phyloP scores from a whole-genome alignment of 2,113 vertebrate species.

The Himantopus leucocephalus region DNA sequence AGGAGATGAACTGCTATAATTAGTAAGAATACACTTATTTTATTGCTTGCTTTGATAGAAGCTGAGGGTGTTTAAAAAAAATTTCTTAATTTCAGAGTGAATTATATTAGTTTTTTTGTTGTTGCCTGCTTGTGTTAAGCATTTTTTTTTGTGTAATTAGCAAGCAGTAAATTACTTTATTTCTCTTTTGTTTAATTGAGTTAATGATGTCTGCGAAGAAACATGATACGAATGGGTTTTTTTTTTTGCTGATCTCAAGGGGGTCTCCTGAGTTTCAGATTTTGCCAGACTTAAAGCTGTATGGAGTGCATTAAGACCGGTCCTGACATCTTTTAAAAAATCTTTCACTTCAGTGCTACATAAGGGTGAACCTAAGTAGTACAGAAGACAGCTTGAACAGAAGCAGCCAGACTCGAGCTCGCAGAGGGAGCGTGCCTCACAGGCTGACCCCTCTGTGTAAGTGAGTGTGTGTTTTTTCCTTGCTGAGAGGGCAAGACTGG shows the following conservation, averaged over 20 bases:
- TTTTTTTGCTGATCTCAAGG: conserved; percentile 16
- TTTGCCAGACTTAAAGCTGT: conserved; percentile 6
- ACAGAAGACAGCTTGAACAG: conserved; percentile 7
- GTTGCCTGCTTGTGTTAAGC: conserved; percentile 36
- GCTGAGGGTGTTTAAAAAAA: background rate
- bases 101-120: conserved; percentile 60
- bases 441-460: background rate
- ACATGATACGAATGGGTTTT: background rate
- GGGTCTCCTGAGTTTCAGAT: background rate
- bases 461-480: background rate
- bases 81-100: conserved; percentile 53
- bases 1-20: conserved; percentile 49
- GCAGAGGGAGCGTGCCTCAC: background rate
- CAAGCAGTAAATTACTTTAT: conserved; percentile 65
- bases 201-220: conserved; percentile 66
- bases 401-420: background rate
- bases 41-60: conserved; percentile 59
- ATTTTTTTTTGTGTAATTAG: conserved; percentile 48
- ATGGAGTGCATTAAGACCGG: background rate
- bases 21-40: conserved; percentile 52
- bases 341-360: background rate
- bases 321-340: background rate
- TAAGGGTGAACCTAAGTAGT: background rate
- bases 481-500: conserved; percentile 31
- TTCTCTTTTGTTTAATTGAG: conserved; percentile 65